Percentiles rank a stretch among this genome's conserved stretches.
Conservation (phyloP, 1,140 invertebrate species). For the Ostrea denselamellosa region DNA sequence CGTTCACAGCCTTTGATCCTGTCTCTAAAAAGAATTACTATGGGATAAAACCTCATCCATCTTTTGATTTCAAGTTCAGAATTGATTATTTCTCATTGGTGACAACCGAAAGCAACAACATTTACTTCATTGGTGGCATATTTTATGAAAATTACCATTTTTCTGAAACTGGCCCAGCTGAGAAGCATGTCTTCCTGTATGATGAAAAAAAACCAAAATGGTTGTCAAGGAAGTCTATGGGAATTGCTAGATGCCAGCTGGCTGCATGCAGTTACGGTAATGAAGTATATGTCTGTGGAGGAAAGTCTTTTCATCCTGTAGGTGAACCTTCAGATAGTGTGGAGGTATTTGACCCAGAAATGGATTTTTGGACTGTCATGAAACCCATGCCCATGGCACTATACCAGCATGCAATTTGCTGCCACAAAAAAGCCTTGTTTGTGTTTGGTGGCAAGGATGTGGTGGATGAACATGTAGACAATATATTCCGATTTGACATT, state of each 20-base stretch:
- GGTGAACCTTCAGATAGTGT: slow-evolving; percentile 60
- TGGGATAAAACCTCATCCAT: slow-evolving; percentile 67
- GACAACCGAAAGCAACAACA: slow-evolving; percentile 57
- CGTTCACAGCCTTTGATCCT: slow-evolving; percentile 71
- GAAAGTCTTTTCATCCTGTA: slow-evolving; percentile 63
- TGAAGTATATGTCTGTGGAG: slow-evolving; percentile 69
- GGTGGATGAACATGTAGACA: slow-evolving; percentile 63
- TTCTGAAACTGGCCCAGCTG: slow-evolving; percentile 60
- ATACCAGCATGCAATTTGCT: slow-evolving; percentile 65
- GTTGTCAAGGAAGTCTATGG: slow-evolving; percentile 59
- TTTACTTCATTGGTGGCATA: slow-evolving; percentile 72
- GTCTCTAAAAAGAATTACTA: slow-evolving; percentile 66
- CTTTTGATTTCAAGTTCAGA: slow-evolving; percentile 72
- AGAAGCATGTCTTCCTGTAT: slow-evolving; percentile 63
- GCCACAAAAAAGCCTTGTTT: slow-evolving; percentile 63
- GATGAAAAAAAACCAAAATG: slow-evolving; percentile 61
- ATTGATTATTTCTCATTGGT: slow-evolving; percentile 68
- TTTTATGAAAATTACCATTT: slow-evolving; percentile 72
- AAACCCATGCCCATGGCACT: slow-evolving; percentile 66
- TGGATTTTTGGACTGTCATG: slow-evolving; percentile 62
- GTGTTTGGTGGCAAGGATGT: slow-evolving; percentile 69
- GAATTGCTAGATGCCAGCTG: slow-evolving; percentile 63
- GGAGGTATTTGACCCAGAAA: slow-evolving; percentile 63
- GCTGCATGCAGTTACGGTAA: slow-evolving; percentile 55
- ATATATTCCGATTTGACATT: slow-evolving; percentile 66